Base-by-base conservation (phyloP, 1,140 invertebrate species). In the Rhopalosiphum padi region DNA sequence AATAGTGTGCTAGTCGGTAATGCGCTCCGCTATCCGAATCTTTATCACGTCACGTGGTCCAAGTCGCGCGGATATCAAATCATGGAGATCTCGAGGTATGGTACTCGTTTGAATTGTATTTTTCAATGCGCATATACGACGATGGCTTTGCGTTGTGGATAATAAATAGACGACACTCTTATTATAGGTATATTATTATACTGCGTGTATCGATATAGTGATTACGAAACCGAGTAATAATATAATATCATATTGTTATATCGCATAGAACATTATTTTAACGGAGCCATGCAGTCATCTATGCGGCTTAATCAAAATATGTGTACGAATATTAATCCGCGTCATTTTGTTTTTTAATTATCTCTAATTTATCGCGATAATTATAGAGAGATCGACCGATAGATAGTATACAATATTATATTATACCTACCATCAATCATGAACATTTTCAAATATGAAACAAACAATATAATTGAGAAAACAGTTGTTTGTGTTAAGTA, bases 21-120 rank as follows among this genome's bases (percentile, higher is more conserved):
- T 82, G 48, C 91, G 77, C 23, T 55, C 43, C 77, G n/a, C 3
- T 25, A 15, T 5, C 7, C 30, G 15, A 91, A 77, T 46, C 7
- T 46, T 68, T 22, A 43, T 35, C 18, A 51, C 55, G 46, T 92
- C 91, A 91, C 90, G 91, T 92, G 91, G 21, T 92, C 22, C 48
- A 35, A n/a, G 35, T 25, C 68, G 5, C 35, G 43, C 60, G 68
- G 41, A 30, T 43, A 43, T 30, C 7, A 60, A 21, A 41, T 30
- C 30, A 35, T 93, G 77, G 48, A 85, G 8, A 22, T 51, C 43
- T n/a, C 22, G 48, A 85, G 91, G 91, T 86, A 85, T 22, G 35
- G 35, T 41, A n/a, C 30, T 11, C 6, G 37, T 93, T 55, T 22
- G 15, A 35, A n/a, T 88, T 25, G 22, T 85, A 37, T 83, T 37